Base-by-base conservation (phyloP, 2,888 invertebrate species). In the Apamea epomidion region DNA sequence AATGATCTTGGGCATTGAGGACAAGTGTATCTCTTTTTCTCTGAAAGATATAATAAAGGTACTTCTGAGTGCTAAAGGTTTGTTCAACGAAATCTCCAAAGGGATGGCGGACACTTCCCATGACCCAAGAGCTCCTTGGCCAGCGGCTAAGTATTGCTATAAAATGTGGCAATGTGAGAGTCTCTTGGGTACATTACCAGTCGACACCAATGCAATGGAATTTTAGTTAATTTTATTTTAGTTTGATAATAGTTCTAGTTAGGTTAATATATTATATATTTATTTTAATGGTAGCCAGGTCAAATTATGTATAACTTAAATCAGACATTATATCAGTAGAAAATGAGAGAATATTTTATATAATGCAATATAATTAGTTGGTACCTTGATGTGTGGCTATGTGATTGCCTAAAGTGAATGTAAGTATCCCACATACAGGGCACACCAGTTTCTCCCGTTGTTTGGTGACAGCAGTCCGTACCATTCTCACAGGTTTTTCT, bases 301-400 rank as follows among this genome's bases (percentile, higher is more conserved):
- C n/a, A 60, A 60, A 58, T 58, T 3, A 0, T 6, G 45, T 12
- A 32, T 14, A 32, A 32, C 12, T 51, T 54, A 37, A 69, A 75
- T 45, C 18, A 32, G 14, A 18, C 21, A 32, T 21, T 14, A 14
- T 16, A 51, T 16, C 12, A 25, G 37, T 51, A 21, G 45, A 12
- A 51, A 21, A 71, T 37, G 0, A 4, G 8, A 18, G 7, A 68
- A 54, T 45, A 60, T 62, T 54, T 67, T 16, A n/a, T 14, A 21
- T 25, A 58, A 42, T 29, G 10, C 0, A 45, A 45, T 62, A 62
- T 58, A 64, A 25, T 45, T 54, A 12, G 7, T 54, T n/a, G 69
- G n/a, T 91, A 97, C 97, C 97, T 95, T 96, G 95, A 93, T 97
- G 97, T 37, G 96, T 97, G 54, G 96, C 93, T 89, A 97, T 95